Evolutionary conservation across 1,140 invertebrate species (phyloP).

Genomic region (Sminthurides bifidus): DNA sequence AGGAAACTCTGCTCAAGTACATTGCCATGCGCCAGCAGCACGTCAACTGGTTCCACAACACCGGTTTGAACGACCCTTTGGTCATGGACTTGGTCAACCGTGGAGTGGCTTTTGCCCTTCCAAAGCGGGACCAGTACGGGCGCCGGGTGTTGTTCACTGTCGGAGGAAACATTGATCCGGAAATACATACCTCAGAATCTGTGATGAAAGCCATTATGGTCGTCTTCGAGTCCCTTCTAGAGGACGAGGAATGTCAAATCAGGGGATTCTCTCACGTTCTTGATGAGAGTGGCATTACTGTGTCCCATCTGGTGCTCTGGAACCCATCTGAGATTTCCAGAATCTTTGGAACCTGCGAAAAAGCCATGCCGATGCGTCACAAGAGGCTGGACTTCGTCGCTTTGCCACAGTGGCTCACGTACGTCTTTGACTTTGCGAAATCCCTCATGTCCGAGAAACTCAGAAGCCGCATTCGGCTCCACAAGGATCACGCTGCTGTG

Average conservation of each 20-base stretch:
- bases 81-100: constrained; percentile 51
- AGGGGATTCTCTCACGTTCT: constrained; percentile 38
- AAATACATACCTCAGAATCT: constrained; percentile 61
- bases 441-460: constrained; percentile 69
- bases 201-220: constrained; percentile 66
- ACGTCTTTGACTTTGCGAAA: constrained; percentile 67
- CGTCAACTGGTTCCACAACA: constrained; percentile 50
- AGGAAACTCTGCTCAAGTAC: constrained; percentile 68
- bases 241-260: constrained; percentile 62
- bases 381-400: constrained; percentile 70
- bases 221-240: constrained; percentile 65
- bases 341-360: constrained; percentile 38
- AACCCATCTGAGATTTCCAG: constrained; percentile 34
- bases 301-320: constrained; percentile 35
- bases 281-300: constrained; percentile 37
- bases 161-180: constrained; percentile 68
- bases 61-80: constrained; percentile 50
- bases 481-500: constrained; percentile 46
- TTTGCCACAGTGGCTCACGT: constrained; percentile 60
- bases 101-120: constrained; percentile 66
- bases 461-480: constrained; percentile 57
- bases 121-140: constrained; percentile 60
- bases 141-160: constrained; percentile 61
- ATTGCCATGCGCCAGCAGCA: constrained; percentile 54
- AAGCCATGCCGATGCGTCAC: constrained; percentile 69